A percentile compares a stretch with the other conserved stretches of the same genome.
Conservation (phyloP, 2,113 vertebrate species). For the Physeter macrocephalus region DNA sequence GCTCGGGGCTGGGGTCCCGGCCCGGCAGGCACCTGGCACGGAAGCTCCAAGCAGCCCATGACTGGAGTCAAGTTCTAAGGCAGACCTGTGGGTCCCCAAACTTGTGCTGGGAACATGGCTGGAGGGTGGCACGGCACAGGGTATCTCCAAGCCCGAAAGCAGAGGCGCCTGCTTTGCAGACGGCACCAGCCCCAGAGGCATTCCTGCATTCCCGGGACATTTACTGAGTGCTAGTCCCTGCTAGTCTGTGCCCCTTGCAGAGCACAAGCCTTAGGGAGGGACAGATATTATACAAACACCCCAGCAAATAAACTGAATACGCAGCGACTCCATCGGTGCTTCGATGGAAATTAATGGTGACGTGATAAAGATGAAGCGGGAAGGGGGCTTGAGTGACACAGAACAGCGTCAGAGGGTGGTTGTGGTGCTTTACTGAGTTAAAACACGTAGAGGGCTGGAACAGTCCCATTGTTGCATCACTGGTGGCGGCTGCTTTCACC, state of each 20-base stretch:
- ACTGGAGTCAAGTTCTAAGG: not conserved
- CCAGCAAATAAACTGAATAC: not conserved
- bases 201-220: not conserved
- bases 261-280: not conserved
- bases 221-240: not conserved
- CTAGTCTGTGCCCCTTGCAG: not conserved
- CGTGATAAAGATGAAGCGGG: not conserved
- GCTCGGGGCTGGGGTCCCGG: not conserved
- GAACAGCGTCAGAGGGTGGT: not conserved
- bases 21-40: too few relatives aligned
- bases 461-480: rapidly evolving
- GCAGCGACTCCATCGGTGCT: not conserved
- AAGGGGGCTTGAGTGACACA: not conserved
- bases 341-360: not conserved
- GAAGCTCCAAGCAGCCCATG: not conserved
- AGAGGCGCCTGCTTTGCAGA: not conserved
- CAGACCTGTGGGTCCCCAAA: not conserved
- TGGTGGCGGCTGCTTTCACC: not conserved
- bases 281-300: not conserved
- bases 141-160: not conserved
- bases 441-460: not conserved
- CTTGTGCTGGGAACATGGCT: not conserved
- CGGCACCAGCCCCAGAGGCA: not conserved
- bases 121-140: not conserved
- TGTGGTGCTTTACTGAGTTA: not conserved